Evolutionary conservation across 2,113 vertebrate genomes (phyloP).

Genomic region (Motacilla alba): DNA sequence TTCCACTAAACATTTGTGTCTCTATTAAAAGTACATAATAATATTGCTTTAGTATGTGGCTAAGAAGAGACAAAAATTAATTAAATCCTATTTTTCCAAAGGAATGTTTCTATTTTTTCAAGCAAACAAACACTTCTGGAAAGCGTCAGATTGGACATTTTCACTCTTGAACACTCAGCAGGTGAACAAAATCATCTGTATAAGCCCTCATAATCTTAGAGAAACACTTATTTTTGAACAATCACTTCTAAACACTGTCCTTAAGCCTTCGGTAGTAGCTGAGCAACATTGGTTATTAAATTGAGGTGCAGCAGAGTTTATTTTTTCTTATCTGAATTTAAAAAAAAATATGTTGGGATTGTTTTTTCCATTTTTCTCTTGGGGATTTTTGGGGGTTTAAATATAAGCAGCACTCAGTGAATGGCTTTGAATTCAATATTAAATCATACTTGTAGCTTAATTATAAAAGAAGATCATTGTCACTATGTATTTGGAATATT

Average conservation of each 20-base stretch:
- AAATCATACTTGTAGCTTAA: neutral
- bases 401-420: neutral
- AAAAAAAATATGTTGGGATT: neutral
- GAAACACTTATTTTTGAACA: constrained; percentile 43
- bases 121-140: neutral
- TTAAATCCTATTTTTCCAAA: neutral
- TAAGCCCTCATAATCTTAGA: constrained; percentile 39
- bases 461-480: constrained; percentile 33
- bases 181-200: constrained; percentile 37
- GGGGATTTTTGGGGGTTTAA: neutral
- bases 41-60: neutral
- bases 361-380: neutral
- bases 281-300: constrained; percentile 1
- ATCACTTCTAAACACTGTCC: constrained; percentile 13
- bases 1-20: neutral
- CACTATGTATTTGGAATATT: constrained; percentile 15
- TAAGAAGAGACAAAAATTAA: neutral
- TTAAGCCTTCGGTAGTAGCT: neutral
- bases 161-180: constrained; percentile 3
- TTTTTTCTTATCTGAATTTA: constrained; percentile 35
- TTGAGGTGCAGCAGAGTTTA: neutral
- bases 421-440: constrained; percentile 3
- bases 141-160: constrained; percentile 17
- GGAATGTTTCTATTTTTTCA: neutral
- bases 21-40: neutral